These are phyloP conservation scores for Euclidia mi DNA, from an alignment of 2,888 invertebrate species.

Conservation along the genomic window DNA sequence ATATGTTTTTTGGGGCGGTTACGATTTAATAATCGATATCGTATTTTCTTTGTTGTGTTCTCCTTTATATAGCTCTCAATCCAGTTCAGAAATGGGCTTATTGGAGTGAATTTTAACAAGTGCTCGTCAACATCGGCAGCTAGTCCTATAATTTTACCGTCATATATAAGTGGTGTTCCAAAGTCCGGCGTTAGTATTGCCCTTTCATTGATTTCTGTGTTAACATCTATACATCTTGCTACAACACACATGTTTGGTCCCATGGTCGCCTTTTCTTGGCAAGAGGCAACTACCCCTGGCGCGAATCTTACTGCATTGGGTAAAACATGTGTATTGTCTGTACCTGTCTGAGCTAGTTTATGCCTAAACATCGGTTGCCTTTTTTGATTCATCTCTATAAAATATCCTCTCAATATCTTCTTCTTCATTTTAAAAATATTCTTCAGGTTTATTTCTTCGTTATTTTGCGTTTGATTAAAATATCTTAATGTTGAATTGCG, in stretches of 20 bases:
- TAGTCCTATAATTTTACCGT: conserved; percentile 14
- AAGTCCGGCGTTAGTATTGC: conserved; percentile 2
- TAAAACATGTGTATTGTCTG: no score
- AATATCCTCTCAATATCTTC: neutral
- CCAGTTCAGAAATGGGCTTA: conserved; percentile 19
- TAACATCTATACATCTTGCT: conserved; percentile 6
- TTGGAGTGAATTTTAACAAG: conserved; percentile 7
- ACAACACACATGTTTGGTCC: conserved; percentile 3
- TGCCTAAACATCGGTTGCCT: no score
- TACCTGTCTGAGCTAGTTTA: no score
- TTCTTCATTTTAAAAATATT: neutral
- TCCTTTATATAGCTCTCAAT: neutral
- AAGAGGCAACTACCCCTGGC: neutral
- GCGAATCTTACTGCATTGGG: no score
- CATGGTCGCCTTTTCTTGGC: neutral
- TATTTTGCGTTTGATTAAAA: neutral
- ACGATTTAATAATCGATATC: no score
- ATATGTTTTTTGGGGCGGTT: no score
- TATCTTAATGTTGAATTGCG: neutral
- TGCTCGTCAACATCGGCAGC: neutral
- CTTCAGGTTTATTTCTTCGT: neutral
- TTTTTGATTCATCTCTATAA: neutral
- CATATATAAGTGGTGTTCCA: conserved; percentile 22
- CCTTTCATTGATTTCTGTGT: neutral
- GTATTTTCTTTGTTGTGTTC: no score